phyloP scores from a whole-genome alignment of 2,113 vertebrate species.

The Aphyosemion australe region DNA sequence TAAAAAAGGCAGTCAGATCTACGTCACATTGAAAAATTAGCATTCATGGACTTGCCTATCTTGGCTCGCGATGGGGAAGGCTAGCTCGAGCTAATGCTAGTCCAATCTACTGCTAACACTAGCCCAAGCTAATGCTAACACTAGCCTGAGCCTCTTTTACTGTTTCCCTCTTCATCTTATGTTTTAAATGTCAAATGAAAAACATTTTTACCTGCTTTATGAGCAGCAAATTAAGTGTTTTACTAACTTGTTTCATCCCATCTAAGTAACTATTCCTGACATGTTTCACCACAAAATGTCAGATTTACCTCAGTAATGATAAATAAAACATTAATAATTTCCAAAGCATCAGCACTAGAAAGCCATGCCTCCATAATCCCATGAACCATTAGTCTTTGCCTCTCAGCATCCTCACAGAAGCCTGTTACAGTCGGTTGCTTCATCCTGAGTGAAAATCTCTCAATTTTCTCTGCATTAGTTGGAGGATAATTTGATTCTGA shows the following conservation, averaged over 20 bases:
- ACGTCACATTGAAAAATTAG: no score
- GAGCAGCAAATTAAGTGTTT: neutral
- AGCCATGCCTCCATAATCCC: neutral
- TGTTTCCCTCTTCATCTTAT: neutral
- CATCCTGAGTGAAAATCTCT: constrained; percentile 19
- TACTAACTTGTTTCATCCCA: neutral
- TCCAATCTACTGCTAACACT: no score
- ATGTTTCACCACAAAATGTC: neutral
- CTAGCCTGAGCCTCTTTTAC: neutral
- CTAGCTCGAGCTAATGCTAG: no score
- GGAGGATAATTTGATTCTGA: constrained; percentile 44
- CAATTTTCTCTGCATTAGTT: constrained; percentile 13
- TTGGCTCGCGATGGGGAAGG: no score
- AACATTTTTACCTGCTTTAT: neutral
- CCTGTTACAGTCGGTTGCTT: constrained; percentile 31
- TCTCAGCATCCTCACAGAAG: constrained; percentile 8
- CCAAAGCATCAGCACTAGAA: neutral
- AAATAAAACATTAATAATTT: constrained; percentile 1
- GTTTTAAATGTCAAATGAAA: constrained; percentile 4
- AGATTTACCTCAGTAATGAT: constrained; percentile 2
- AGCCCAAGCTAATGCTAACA: no score
- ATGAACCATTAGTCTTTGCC: neutral
- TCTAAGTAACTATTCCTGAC: neutral
- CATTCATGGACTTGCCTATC: no score
- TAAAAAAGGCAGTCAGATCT: no score